A percentile compares a stretch with the other conserved stretches of the same genome.
Evolutionary conservation across 2,113 vertebrate species (phyloP).

Genomic region (Plectropomus leopardus): DNA sequence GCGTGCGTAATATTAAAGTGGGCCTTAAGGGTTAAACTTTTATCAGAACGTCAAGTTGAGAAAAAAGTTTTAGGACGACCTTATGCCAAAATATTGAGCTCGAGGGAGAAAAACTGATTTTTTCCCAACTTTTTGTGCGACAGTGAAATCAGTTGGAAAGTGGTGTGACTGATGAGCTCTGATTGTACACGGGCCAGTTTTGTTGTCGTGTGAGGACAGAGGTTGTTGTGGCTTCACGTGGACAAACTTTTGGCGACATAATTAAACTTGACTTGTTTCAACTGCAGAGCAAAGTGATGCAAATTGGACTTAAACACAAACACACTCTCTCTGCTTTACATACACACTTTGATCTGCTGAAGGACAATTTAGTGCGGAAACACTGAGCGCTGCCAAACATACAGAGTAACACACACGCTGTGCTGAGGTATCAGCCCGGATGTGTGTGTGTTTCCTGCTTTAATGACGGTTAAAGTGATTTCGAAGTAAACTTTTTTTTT

Average conservation of each 20-base stretch:
- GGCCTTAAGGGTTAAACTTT: no score
- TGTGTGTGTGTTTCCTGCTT: slow-evolving; percentile 27
- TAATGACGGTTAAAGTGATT: slow-evolving; percentile 34
- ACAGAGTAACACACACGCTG: background rate
- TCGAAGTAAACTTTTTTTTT: slow-evolving; percentile 2
- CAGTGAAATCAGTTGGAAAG: no score
- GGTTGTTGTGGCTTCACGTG: background rate
- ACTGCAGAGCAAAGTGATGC: background rate
- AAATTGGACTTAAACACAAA: background rate
- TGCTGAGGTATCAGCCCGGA: slow-evolving; percentile 5
- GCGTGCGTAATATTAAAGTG: no score
- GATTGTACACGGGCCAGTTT: background rate
- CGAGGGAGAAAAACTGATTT: no score
- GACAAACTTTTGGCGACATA: background rate
- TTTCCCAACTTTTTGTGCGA: no score
- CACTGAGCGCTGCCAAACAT: slow-evolving; percentile 8
- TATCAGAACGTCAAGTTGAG: no score
- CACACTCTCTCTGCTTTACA: background rate
- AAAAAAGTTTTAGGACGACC: no score
- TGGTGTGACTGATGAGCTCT: background rate
- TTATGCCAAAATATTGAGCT: no score
- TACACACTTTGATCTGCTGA: slow-evolving; percentile 45
- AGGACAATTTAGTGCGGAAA: slow-evolving; percentile 39
- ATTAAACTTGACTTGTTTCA: slow-evolving; percentile 32
- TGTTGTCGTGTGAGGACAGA: background rate